Evolutionary conservation across 37 sponge, comb jelly and placozoan genomes (phyloP).

Genomic region (Agelas oroides): DNA sequence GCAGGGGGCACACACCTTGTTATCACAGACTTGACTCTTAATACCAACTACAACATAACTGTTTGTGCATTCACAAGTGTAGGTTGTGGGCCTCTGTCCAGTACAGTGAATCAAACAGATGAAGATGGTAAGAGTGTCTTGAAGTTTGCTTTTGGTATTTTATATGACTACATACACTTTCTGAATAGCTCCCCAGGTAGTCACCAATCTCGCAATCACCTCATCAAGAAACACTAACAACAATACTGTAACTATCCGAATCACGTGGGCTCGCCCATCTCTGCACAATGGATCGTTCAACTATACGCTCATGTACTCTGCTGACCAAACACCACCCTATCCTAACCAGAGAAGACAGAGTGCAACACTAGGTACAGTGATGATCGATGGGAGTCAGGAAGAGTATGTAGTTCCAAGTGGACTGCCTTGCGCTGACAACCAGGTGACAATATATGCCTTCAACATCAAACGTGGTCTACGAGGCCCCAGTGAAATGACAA

Average conservation of each 20-base stretch:
- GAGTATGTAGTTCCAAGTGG: slow-evolving; percentile 3
- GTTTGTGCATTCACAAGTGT: slow-evolving; percentile 29
- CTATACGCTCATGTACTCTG: slow-evolving; percentile 11
- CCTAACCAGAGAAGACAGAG: not conserved
- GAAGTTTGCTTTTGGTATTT: not conserved
- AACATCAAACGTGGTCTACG: slow-evolving; percentile 8
- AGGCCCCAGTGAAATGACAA: not conserved
- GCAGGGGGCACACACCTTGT: not conserved
- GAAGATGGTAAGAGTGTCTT: slow-evolving; percentile 38
- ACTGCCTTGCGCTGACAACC: slow-evolving; percentile 42
- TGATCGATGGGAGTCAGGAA: not conserved
- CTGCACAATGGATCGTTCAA: slow-evolving; percentile 31
- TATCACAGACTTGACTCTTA: slow-evolving; percentile 20
- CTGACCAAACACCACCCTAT: slow-evolving; percentile 15
- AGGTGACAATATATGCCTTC: slow-evolving; percentile 22
- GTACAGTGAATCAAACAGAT: not conserved
- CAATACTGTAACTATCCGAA: not conserved
- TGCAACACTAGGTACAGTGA: not conserved
- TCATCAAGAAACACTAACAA: not conserved
- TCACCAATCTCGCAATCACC: not conserved
- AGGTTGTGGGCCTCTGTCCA: slow-evolving; percentile 10
- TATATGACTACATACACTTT: not conserved
- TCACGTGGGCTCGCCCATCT: slow-evolving; percentile 39
- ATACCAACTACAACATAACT: slow-evolving; percentile 30
- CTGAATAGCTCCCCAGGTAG: slow-evolving; percentile 28